Evolutionary conservation across 2,888 invertebrate species (phyloP), one percentile per base, ranked within the genome.

Genomic region (Diarsia rubi): DNA sequence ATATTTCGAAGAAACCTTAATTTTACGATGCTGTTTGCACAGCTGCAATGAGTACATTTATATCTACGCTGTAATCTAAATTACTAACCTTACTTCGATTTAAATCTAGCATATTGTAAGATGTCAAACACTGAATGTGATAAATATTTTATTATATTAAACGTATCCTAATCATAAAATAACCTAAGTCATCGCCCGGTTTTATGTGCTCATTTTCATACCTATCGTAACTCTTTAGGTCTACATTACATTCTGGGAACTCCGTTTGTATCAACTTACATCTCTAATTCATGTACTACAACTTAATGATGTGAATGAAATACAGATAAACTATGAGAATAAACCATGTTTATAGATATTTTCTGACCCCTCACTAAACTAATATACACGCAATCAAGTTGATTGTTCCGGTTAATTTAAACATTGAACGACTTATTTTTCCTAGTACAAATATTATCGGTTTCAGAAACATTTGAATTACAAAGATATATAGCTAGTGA

Each of bases 171-270:
- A 82, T 67, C 59, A 77, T 73, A 80, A 82, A 78, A 78, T 84
- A 87, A 80, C 80, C 82, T 90, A 85, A 84, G 88, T 88, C 91
- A 90, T 91, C 91, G 88, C 90, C 90, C 87, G 88, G 84, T 84
- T 84, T 83, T 68, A 75, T 78, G 75, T 83, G 78, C 82, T 78
- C 69, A 73, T 83, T 80, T 74, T 79, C 74, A 73, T 79, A 75
- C 73, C 79, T 83, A 78, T 77, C 63, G 19, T 67, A 37, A 80
- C 69, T 73, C 74, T 27, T 79, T 67, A 78, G 70, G 63, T 82
- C 64, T 76, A 72, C 24, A 67, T 73, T 75, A 86, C 78, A 87
- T 85, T 86, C 69, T 73, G 75, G 80, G 87, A 88, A 89, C 87
- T 89, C 83, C 83, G 45, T 68, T 72, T 54, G 24, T 65, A n/a